Percentiles rank a stretch among this genome's conserved stretches.
Evolutionary conservation across 1,140 invertebrate genomes (phyloP).

Genomic region (Drosophila repleta): DNA sequence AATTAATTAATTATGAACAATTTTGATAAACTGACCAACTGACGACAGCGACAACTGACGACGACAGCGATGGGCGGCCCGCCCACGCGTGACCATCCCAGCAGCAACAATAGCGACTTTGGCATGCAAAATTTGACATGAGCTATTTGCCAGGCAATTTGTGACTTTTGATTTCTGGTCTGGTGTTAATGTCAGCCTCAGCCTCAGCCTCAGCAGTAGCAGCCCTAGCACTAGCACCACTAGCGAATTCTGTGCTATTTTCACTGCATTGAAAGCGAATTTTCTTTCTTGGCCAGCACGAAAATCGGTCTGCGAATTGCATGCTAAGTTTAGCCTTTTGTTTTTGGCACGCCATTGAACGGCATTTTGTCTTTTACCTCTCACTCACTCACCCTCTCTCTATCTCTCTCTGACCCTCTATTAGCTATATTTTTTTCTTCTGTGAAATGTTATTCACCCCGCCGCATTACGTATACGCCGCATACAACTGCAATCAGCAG

Average conservation of each 20-base stretch:
- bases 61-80: constrained; percentile 20
- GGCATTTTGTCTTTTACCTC: constrained; percentile 51
- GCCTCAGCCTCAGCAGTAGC: constrained; percentile 13
- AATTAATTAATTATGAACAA: constrained; percentile 83
- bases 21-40: constrained; percentile 74
- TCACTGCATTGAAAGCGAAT: constrained; percentile 67
- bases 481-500: constrained; percentile 32
- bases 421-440: constrained; percentile 3
- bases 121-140: constrained; percentile 68
- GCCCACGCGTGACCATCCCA: constrained; percentile 61
- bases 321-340: constrained; percentile 82
- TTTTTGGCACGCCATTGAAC: constrained; percentile 80
- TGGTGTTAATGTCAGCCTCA: constrained; percentile 64
- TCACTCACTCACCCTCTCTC: constrained; percentile 15
- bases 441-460: constrained; percentile 77
- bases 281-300: constrained; percentile 44
- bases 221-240: constrained; percentile 14
- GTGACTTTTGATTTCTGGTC: constrained; percentile 39
- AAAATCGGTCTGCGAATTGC: constrained; percentile 47
- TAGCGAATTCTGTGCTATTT: constrained; percentile 65
- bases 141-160: constrained; percentile 49
- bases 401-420: constrained; percentile 3
- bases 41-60: constrained; percentile 31
- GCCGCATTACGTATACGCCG: constrained; percentile 73
- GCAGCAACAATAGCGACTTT: constrained; percentile 26